Conservation (phyloP, 2,113 vertebrate species). For the Gopherus flavomarginatus region DNA sequence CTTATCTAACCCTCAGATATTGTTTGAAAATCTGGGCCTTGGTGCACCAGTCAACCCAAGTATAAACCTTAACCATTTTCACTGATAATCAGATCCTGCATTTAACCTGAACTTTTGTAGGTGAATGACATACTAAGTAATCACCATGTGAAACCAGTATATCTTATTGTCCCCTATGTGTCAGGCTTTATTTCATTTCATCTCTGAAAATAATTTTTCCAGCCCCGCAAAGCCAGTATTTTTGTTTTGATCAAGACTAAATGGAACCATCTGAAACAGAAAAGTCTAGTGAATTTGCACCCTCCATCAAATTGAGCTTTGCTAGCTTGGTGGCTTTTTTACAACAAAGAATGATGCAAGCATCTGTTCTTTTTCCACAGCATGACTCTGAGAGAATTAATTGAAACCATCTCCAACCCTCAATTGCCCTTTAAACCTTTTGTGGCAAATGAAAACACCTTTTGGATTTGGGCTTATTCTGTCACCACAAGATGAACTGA, state of each 20-base stretch:
- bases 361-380: neutral
- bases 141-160: neutral
- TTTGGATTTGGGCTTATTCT: neutral
- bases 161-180: neutral
- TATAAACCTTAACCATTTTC: neutral
- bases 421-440: neutral
- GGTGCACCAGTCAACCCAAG: neutral
- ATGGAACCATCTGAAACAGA: neutral
- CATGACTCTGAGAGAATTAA: fast-evolving
- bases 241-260: neutral
- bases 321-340: neutral
- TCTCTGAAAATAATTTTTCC: neutral
- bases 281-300: neutral
- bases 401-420: neutral
- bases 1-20: neutral
- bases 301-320: neutral
- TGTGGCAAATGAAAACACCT: neutral
- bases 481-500: neutral
- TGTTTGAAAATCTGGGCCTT: neutral
- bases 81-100: neutral
- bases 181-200: neutral
- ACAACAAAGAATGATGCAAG: neutral
- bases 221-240: neutral
- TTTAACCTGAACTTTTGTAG: neutral
- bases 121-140: neutral